Percentiles rank a stretch among this genome's conserved stretches.
Conservation (phyloP, 2,113 vertebrate species). For the Setophaga petechia region DNA sequence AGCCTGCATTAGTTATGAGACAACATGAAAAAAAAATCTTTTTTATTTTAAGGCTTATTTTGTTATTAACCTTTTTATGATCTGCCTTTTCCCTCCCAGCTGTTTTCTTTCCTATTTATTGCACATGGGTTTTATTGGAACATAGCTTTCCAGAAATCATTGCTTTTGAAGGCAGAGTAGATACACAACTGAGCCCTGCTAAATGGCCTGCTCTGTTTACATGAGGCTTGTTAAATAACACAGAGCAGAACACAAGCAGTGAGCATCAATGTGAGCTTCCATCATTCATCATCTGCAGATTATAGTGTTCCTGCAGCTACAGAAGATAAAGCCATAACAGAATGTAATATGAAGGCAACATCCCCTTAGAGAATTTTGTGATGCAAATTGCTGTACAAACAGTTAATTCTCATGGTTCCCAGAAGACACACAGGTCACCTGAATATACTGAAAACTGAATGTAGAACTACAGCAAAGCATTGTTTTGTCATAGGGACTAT, state of each 20-base stretch:
- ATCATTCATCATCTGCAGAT: not conserved
- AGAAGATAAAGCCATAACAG: not conserved
- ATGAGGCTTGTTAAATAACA: not conserved
- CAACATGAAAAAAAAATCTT: not conserved
- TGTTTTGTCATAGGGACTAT: not conserved
- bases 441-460: not conserved
- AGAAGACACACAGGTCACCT: not conserved
- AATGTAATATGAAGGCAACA: not conserved
- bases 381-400: not conserved
- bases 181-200: not conserved
- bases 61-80: not conserved
- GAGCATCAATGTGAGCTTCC: not conserved
- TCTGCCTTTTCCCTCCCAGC: not conserved
- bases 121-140: not conserved
- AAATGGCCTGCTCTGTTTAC: slow-evolving; percentile 25
- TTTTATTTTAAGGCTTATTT: not conserved
- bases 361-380: not conserved
- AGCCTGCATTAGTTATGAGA: not conserved
- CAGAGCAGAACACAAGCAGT: not conserved
- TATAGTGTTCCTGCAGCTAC: not conserved
- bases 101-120: slow-evolving; percentile 53
- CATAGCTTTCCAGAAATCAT: not conserved
- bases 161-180: slow-evolving; percentile 18
- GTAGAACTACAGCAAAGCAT: not conserved
- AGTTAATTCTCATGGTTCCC: not conserved